Conservation (phyloP, 2,888 invertebrate genomes). For the Melanophora roralis region DNA sequence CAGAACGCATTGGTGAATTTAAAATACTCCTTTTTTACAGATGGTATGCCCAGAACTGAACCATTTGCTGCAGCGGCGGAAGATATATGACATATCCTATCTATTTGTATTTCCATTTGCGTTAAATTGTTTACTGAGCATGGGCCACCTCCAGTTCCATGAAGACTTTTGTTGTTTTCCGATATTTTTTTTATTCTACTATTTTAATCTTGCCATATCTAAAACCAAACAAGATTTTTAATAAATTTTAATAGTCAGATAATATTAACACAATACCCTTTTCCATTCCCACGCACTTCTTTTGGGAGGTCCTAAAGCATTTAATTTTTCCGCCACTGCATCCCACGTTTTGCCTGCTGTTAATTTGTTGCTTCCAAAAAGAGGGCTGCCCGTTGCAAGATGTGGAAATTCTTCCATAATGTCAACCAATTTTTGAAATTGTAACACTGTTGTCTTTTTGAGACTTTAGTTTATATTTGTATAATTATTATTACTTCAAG, state of each 20-base stretch:
- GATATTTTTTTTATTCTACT: slow-evolving; percentile 12
- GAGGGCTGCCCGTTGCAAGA: slow-evolving; percentile 8
- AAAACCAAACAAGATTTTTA: background rate
- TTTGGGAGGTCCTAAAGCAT: slow-evolving; percentile 7
- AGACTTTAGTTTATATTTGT: background rate
- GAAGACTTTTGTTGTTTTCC: slow-evolving; percentile 17
- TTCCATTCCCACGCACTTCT: slow-evolving; percentile 21
- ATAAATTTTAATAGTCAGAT: background rate
- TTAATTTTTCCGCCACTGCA: background rate
- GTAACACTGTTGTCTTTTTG: background rate
- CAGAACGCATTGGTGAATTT: too few species aligned
- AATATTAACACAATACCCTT: background rate
- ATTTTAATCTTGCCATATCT: slow-evolving; percentile 26
- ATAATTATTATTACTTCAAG: background rate
- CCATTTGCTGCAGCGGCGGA: background rate
- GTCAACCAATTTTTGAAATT: slow-evolving; percentile 15
- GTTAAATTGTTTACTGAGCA: background rate
- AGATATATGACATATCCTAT: slow-evolving; percentile 7
- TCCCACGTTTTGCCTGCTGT: slow-evolving; percentile 1
- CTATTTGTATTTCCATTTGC: background rate
- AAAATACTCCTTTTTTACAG: too few species aligned
- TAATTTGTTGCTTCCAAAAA: slow-evolving; percentile 3
- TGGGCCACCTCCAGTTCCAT: slow-evolving; percentile 8
- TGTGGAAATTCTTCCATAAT: slow-evolving; percentile 24
- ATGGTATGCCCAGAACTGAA: background rate